A percentile compares a stretch with the other conserved stretches of the same genome.
Evolutionary conservation across 2,113 vertebrate genomes (phyloP).

Genomic region (Merops nubicus): DNA sequence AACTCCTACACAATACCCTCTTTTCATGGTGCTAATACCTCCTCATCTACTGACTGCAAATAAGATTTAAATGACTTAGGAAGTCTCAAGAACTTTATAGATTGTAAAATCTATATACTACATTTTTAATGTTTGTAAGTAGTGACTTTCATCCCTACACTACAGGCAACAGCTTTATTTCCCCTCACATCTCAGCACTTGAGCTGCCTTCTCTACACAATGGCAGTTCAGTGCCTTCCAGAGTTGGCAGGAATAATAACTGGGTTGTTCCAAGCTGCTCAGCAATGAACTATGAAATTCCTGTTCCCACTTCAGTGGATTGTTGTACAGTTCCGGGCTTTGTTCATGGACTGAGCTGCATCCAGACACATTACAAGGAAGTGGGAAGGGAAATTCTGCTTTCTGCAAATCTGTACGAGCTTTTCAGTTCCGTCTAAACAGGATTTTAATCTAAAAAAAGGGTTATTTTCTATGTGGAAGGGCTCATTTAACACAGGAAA

Average conservation of each 20-base stretch:
- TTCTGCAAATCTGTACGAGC: background rate
- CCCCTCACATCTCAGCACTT: background rate
- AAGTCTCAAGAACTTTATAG: background rate
- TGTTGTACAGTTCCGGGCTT: constrained; percentile 2
- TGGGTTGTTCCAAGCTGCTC: background rate
- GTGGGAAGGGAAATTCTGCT: background rate
- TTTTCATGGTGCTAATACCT: background rate
- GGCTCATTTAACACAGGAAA: background rate
- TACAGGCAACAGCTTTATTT: background rate
- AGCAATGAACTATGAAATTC: background rate
- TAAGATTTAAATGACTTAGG: background rate
- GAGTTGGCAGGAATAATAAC: background rate
- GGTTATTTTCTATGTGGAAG: background rate
- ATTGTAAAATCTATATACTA: background rate
- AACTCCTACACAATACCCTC: background rate
- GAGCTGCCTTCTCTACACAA: background rate
- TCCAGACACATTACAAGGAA: background rate
- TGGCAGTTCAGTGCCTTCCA: background rate
- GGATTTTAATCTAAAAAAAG: background rate
- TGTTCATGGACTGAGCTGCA: background rate
- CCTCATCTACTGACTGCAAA: background rate
- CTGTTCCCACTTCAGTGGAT: background rate
- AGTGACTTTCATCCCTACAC: background rate
- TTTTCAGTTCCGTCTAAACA: background rate
- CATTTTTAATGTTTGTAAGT: background rate